Evolutionary conservation across 2,888 invertebrate genomes (phyloP).

Genomic region (Heliconius ismenius): DNA sequence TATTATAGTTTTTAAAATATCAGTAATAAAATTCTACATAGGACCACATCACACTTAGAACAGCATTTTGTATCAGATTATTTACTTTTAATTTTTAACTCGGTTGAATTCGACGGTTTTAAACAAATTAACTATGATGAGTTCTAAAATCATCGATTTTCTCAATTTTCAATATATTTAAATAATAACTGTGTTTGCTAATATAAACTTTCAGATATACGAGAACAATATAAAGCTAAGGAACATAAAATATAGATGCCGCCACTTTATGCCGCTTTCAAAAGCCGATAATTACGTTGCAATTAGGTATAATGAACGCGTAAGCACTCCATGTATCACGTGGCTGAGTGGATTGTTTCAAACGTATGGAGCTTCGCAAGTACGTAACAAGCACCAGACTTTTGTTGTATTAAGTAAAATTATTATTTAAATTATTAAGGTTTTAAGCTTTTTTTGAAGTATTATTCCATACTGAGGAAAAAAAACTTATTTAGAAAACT

Average conservation of each 20-base stretch:
- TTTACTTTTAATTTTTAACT: neutral
- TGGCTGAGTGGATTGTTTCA: constrained; percentile 52
- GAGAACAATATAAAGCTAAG: constrained; percentile 40
- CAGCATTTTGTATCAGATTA: neutral
- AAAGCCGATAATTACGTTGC: constrained; percentile 67
- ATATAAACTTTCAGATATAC: constrained; percentile 34
- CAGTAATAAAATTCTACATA: neutral
- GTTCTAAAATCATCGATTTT: neutral
- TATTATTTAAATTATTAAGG: neutral
- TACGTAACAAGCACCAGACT: constrained; percentile 17
- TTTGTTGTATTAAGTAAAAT: constrained; percentile 38
- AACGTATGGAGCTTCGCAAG: constrained; percentile 54
- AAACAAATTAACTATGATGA: no score
- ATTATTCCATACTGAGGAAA: no score
- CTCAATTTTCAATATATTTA: neutral
- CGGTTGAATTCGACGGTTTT: neutral
- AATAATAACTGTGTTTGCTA: neutral
- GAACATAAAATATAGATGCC: constrained; percentile 27
- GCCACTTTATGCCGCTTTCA: constrained; percentile 58
- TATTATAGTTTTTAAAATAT: neutral
- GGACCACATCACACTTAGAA: neutral
- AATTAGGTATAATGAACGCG: constrained; percentile 68
- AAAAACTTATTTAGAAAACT: no score
- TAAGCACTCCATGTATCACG: constrained; percentile 47
- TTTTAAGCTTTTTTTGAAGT: no score